Base-by-base conservation (phyloP, 2,797 vertebrate genomes). In the Enteromius argenteus region DNA sequence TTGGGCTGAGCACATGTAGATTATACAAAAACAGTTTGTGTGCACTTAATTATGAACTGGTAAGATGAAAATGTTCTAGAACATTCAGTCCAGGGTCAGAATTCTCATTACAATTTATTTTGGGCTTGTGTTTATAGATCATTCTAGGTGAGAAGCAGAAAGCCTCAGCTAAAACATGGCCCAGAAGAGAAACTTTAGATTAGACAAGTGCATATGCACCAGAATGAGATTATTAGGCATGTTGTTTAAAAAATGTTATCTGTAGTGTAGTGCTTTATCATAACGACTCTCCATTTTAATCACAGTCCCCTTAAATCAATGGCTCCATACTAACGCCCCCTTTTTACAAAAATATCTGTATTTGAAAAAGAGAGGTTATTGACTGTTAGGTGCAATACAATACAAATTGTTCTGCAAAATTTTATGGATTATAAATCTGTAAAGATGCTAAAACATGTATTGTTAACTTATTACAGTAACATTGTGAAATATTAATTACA, bases 1-100 rank as follows among this genome's bases (percentile, higher is more conserved):
- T 74, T 81, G 82, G 58, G 84, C 74, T 84, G 72, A 85, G 79
- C 71, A 68, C 77, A 85, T 39, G 78, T 78, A 81, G 80, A 86
- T 81, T 77, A 49, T 64, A 71, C 77, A 58, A 72, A 86, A 85
- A 80, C 58, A 58, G 30, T 64, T 81, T 74, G 72, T 58, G 39
- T 44, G 74, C 30, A 71, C 44, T 72, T 84, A 82, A 80, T 62
- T 69, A 53, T 71, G 53, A 79, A 79, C 80, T 78, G 68, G 60
- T 23, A 32, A 44, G 27, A 86, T 82, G 4, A 1, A 32, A 42
- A 68, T 53, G 21, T 83, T 81, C 64, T 66, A 71, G 71, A 86
- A 74, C 58, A 27, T 62, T 81, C 30, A 5, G 23, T 46, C 78
- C 60, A 27, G 51, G 67, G 67, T 58, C 75, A 69, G 44, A 64